Evolutionary conservation across 2,113 vertebrate species (phyloP), one percentile per base, ranked within the genome.

Genomic region (Istiophorus platypterus): DNA sequence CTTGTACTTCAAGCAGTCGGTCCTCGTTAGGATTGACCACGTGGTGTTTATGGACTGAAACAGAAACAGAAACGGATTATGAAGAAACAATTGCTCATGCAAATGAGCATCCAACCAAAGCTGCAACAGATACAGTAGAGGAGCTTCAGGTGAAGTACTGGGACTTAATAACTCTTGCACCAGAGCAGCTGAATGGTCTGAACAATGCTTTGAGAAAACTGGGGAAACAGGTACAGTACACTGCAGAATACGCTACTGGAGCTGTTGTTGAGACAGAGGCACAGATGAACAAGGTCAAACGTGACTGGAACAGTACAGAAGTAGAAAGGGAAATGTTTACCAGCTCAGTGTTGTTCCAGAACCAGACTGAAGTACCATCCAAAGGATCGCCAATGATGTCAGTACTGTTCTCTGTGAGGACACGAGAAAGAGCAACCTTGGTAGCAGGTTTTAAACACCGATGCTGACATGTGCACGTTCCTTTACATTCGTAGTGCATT

Each of bases 1-100:
- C 34, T 96, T 95, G 0, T 96, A 96, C 86, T 96, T 96, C 76
- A 96, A 56, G 89, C 98, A 99, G 49, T 98, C 96, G 14, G 95
- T 95, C 72, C 82, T 95, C 0, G 96, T 92, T 89, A 99, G 92
- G 2, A 95, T 94, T 0, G 97, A 93, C 98, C 98, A 99, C 2
- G 85, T 95, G 94, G 82, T 66, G 41, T 92, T 99, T 95, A 88
- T 81, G 29, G 95, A 90, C 93, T 96, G 85, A 24, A 24, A 41
- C 10, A 37, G 14, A 26, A 63, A 67, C 42, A 52, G 12, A 22
- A 22, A 7, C 20, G 62, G 7, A n/a, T 37, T 52, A n/a, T 8
- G 22, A 31, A 45, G n/a, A 47, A 42, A 42, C 12, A 18, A 0
- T 15, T 14, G 52, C 5, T 42, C 4, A 13, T 4, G 5, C 57